These are phyloP conservation scores for Nephila pilipes DNA, from an alignment of 1,140 invertebrate genomes.

Conservation along the genomic window DNA sequence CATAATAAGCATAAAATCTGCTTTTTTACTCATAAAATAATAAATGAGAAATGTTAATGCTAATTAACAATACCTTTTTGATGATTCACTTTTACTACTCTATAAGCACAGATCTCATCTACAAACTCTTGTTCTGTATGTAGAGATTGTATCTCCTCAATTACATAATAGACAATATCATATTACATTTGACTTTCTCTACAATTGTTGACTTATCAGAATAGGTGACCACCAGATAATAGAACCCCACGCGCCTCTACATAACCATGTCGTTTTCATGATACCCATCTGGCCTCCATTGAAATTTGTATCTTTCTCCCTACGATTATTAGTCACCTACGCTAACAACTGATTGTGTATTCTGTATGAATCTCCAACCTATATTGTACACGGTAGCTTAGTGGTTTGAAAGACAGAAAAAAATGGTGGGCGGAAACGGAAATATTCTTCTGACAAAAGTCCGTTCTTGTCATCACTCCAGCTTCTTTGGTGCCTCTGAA, in stretches of 20 bases:
- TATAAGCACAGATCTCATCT: no score
- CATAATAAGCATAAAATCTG: no score
- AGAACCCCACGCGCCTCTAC: background rate
- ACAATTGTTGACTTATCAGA: background rate
- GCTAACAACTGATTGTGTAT: background rate
- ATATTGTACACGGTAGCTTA: background rate
- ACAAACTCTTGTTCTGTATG: no score
- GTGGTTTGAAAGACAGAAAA: background rate
- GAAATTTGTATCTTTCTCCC: background rate
- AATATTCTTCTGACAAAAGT: background rate
- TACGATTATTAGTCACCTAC: background rate
- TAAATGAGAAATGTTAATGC: no score
- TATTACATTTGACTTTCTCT: background rate
- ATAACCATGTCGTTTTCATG: background rate
- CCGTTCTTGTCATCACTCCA: background rate
- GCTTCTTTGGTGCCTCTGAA: background rate
- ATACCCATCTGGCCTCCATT: background rate
- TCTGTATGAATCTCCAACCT: background rate
- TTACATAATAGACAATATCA: background rate
- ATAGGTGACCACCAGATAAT: background rate
- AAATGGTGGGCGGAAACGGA: background rate
- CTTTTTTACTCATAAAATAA: no score
- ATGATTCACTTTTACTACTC: no score
- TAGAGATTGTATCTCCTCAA: no score
- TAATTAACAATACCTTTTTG: no score